Percentiles rank a stretch among this genome's conserved stretches.
These are phyloP conservation scores for Gymnobelideus leadbeateri DNA, from an alignment of 2,113 vertebrate genomes.

Conservation along the genomic window DNA sequence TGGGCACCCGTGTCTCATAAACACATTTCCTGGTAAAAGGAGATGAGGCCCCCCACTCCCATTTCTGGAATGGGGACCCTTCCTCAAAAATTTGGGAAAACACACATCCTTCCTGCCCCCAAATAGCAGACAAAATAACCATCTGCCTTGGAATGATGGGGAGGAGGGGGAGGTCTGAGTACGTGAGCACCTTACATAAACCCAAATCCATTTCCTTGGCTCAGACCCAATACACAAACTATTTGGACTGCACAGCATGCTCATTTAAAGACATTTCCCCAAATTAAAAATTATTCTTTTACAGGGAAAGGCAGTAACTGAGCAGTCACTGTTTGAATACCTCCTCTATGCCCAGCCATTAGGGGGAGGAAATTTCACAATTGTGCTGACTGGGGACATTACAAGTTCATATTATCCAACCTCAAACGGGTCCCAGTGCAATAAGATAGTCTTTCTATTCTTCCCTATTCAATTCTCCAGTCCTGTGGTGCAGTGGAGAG, in stretches of 20 bases:
- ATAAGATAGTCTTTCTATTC: neutral
- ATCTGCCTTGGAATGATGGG: neutral
- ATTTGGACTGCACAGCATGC: neutral
- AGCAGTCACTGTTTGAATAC: neutral
- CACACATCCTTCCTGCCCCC: neutral
- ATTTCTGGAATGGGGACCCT: neutral
- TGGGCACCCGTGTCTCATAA: neutral
- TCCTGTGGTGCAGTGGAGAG: neutral
- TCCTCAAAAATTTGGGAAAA: neutral
- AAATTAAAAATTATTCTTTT: neutral
- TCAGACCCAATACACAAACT: neutral
- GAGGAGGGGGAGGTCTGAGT: neutral
- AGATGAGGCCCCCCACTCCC: neutral
- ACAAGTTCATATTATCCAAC: neutral
- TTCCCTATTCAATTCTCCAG: neutral
- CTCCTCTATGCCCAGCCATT: neutral
- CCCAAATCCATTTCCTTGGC: neutral
- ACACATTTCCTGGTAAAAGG: neutral
- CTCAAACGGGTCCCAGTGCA: neutral
- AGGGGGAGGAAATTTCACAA: neutral
- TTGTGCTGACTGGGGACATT: neutral
- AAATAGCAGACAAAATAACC: neutral
- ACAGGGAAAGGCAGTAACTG: neutral
- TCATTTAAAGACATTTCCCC: neutral
- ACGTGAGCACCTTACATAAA: neutral